phyloP scores from a whole-genome alignment of 2,888 invertebrate genomes.

The Malachius bipustulatus region DNA sequence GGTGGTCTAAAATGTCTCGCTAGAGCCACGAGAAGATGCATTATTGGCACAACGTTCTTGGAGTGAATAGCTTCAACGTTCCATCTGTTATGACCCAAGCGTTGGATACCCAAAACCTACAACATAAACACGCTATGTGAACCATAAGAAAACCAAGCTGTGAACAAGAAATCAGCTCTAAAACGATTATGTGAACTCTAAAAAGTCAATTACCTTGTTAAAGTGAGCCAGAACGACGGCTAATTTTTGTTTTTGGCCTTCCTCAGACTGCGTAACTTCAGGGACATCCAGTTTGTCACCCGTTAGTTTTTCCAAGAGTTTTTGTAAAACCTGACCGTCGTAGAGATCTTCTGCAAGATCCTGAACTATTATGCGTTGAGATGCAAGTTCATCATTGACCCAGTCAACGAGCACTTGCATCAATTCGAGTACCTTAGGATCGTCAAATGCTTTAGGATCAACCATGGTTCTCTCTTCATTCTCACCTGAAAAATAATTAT shows the following conservation, averaged over 20 bases:
- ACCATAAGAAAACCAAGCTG: neutral
- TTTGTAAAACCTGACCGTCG: conserved; percentile 82
- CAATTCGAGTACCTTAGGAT: conserved; percentile 75
- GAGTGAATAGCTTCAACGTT: conserved; percentile 93
- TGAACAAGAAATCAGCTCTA: neutral
- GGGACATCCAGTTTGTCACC: conserved; percentile 87
- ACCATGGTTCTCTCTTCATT: conserved; percentile 96
- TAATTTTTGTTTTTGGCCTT: conserved; percentile 91
- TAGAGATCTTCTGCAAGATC: conserved; percentile 94
- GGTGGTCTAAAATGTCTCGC: conserved; percentile 93
- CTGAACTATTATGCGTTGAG: conserved; percentile 93
- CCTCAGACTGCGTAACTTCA: conserved; percentile 97
- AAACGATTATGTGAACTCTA: neutral
- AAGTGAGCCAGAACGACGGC: conserved; percentile 78
- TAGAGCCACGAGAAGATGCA: conserved; percentile 86
- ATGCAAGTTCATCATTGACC: conserved; percentile 96
- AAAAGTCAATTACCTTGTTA: conserved; percentile 54
- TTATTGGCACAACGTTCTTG: conserved; percentile 90
- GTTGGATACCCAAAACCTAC: conserved; percentile 24
- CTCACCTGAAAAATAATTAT: conserved; percentile 81
- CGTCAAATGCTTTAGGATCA: conserved; percentile 76
- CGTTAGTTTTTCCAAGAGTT: conserved; percentile 71
- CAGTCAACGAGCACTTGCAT: conserved; percentile 86
- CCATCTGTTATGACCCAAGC: conserved; percentile 69
- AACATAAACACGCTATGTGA: conserved; percentile 1